phyloP scores from a whole-genome alignment of 2,888 invertebrate species.

The Synergus japonicus region DNA sequence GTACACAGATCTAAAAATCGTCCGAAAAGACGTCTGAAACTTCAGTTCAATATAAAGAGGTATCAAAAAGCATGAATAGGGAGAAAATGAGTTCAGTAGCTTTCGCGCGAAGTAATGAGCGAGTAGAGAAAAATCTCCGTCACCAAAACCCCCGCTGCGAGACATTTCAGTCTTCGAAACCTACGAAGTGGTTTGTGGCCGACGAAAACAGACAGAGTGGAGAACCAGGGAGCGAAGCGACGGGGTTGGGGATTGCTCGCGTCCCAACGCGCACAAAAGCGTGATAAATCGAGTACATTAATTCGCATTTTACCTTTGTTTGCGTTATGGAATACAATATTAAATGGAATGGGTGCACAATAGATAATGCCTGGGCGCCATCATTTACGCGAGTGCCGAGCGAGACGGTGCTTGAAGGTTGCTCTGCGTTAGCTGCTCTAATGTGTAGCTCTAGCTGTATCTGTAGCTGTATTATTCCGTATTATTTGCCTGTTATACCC shows the following conservation, averaged over 20 bases:
- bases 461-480: conserved; percentile 30
- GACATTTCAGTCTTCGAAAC: conserved; percentile 57
- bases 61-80: background rate
- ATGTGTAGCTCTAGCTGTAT: background rate
- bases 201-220: conserved; percentile 46
- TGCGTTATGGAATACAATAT: conserved; percentile 77
- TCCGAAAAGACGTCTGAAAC: no score
- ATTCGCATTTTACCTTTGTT: conserved; percentile 78
- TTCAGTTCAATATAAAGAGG: background rate
- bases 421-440: background rate
- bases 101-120: conserved; percentile 18
- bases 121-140: conserved; percentile 13
- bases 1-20: no score
- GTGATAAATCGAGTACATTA: conserved; percentile 77
- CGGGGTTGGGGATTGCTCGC: conserved; percentile 53
- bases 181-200: conserved; percentile 60
- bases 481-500: conserved; percentile 1
- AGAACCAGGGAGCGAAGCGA: conserved; percentile 54
- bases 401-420: conserved; percentile 38
- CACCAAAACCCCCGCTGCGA: conserved; percentile 22
- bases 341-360: conserved; percentile 76
- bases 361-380: conserved; percentile 75
- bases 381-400: conserved; percentile 68
- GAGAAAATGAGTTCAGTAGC: conserved; percentile 2
- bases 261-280: conserved; percentile 74